Conservation (phyloP, 2,113 vertebrate species). For the Catharus bicknelli region DNA sequence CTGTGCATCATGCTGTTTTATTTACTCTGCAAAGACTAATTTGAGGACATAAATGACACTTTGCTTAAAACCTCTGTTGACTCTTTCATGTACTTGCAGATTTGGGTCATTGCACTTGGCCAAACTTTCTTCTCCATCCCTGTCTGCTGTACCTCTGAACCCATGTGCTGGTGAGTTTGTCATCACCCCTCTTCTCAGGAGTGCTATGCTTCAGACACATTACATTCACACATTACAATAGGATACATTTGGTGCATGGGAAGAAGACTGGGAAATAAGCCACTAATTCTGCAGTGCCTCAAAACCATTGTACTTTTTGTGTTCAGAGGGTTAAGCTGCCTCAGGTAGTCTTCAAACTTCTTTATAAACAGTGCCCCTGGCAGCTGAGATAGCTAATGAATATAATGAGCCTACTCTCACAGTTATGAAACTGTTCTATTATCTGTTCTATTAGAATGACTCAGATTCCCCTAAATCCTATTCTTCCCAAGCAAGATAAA, state of each 20-base stretch:
- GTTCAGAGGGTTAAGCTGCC: background rate
- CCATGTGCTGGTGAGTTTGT: background rate
- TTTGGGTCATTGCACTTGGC: background rate
- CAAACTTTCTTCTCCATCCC: background rate
- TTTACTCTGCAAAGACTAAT: background rate
- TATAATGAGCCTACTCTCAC: background rate
- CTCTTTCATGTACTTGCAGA: background rate
- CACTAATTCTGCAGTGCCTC: background rate
- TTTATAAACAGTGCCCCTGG: background rate
- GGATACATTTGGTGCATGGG: background rate
- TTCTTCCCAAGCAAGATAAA: slow-evolving; percentile 37
- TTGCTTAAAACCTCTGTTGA: background rate
- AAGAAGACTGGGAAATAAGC: background rate
- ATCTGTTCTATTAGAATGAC: slow-evolving; percentile 18
- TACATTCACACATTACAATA: background rate
- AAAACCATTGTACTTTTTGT: background rate
- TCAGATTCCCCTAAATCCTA: slow-evolving; percentile 29
- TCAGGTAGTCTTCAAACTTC: slow-evolving; percentile 9
- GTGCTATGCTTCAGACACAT: background rate
- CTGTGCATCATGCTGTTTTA: background rate
- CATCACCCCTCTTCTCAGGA: background rate
- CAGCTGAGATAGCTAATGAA: slow-evolving; percentile 9
- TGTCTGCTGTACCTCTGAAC: background rate
- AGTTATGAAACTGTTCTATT: background rate
- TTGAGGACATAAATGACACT: background rate